These are phyloP conservation scores for Rhagologus leucostigma DNA, from an alignment of 2,113 vertebrate genomes.

Conservation along the genomic window DNA sequence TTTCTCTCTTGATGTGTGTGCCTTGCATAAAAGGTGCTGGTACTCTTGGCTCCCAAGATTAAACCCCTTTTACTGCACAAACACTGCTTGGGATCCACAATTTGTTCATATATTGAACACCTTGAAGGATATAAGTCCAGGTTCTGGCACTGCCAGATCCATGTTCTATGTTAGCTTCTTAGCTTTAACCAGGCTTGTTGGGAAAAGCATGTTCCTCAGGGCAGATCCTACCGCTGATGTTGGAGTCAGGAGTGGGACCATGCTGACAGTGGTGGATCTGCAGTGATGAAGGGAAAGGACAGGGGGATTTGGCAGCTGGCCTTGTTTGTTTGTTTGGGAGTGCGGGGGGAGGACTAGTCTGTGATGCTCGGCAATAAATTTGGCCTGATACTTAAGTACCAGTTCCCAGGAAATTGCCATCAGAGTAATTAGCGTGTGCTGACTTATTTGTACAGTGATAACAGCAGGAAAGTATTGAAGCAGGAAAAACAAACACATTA, in stretches of 20 bases:
- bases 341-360: background rate
- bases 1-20: background rate
- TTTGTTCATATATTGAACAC: background rate
- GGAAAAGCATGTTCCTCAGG: fast-evolving
- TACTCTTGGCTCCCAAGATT: background rate
- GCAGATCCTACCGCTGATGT: background rate
- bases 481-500: conserved; percentile 68
- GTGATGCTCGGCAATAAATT: background rate
- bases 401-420: conserved; percentile 55
- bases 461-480: conserved; percentile 56
- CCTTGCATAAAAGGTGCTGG: background rate
- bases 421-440: conserved; percentile 22
- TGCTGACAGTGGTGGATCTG: background rate
- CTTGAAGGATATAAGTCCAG: background rate
- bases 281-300: background rate
- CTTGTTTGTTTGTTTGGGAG: background rate
- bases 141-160: background rate
- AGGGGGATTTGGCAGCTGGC: background rate
- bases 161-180: background rate
- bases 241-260: background rate
- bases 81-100: background rate
- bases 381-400: background rate
- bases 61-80: background rate
- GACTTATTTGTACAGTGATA: conserved; percentile 68
- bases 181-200: fast-evolving